Evolutionary conservation across 2,797 vertebrate genomes (phyloP).

Genomic region (Tenualosa ilisha): DNA sequence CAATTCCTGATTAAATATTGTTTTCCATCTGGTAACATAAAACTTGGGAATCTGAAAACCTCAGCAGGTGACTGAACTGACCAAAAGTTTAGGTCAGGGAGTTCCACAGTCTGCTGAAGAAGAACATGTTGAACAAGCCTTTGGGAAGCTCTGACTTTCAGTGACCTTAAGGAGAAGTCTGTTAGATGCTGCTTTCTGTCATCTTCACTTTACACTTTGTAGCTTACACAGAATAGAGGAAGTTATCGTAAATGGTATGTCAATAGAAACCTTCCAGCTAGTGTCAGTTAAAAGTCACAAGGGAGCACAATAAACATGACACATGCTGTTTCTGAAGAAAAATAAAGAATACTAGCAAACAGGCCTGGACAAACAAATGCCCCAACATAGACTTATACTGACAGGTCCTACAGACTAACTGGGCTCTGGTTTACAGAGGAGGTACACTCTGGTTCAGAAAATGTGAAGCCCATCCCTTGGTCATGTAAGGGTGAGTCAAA

Average conservation of each 20-base stretch:
- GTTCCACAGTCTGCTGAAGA: background rate
- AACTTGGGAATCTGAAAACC: slow-evolving; percentile 48
- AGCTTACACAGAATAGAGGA: background rate
- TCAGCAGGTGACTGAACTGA: slow-evolving; percentile 32
- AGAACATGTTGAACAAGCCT: background rate
- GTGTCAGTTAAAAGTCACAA: background rate
- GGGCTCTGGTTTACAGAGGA: too few relatives aligned
- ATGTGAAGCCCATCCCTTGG: too few relatives aligned
- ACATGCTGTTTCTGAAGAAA: background rate
- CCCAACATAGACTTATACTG: too few relatives aligned
- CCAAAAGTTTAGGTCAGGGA: background rate
- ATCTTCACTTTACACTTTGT: background rate
- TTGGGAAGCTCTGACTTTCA: background rate
- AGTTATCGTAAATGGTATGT: background rate
- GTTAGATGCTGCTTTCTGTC: background rate
- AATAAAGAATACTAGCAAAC: background rate
- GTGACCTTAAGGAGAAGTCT: background rate
- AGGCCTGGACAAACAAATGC: too few relatives aligned
- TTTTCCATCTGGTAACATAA: slow-evolving; percentile 76
- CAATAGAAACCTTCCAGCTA: background rate
- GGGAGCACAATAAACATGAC: background rate
- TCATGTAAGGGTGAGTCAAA: too few relatives aligned
- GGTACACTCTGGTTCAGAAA: too few relatives aligned
- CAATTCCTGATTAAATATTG: slow-evolving; percentile 73
- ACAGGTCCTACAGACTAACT: too few relatives aligned